A percentile compares a stretch with the other conserved stretches of the same genome.
These are phyloP conservation scores for Neosilurus hyrtlii DNA, from an alignment of 2,797 vertebrate species.

Conservation along the genomic window DNA sequence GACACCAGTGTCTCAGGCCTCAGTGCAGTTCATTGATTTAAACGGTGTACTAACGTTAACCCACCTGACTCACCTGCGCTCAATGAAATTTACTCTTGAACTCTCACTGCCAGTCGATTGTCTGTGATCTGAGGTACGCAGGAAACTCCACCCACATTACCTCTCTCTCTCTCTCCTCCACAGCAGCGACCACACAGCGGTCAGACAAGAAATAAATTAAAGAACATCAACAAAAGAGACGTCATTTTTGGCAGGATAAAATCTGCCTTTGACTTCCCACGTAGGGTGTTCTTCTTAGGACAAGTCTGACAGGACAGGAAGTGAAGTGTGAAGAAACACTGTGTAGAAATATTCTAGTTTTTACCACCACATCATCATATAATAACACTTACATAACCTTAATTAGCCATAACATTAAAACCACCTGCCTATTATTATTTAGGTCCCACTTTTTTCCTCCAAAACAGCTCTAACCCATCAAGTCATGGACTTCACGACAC, in stretches of 20 bases:
- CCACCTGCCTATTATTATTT: no score
- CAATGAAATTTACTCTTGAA: neutral
- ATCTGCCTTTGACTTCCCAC: neutral
- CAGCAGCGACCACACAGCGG: neutral
- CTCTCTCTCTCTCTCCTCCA: neutral
- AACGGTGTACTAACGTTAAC: neutral
- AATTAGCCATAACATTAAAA: no score
- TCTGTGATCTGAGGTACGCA: neutral
- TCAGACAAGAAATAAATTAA: constrained; percentile 12
- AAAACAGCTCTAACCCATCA: no score
- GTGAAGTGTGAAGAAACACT: neutral
- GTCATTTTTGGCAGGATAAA: constrained; percentile 10
- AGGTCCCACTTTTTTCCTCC: neutral
- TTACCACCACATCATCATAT: neutral
- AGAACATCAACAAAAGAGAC: neutral
- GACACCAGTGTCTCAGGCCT: no score
- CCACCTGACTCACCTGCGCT: neutral
- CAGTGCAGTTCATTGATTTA: neutral
- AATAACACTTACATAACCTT: neutral
- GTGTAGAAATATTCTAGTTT: neutral
- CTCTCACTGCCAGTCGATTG: neutral
- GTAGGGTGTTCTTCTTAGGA: neutral
- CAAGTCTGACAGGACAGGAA: constrained; percentile 14
- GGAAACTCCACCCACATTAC: neutral
- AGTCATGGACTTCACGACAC: no score